Evolutionary conservation across 2,113 vertebrate genomes (phyloP).

Genomic region (Zapus hudsonius): DNA sequence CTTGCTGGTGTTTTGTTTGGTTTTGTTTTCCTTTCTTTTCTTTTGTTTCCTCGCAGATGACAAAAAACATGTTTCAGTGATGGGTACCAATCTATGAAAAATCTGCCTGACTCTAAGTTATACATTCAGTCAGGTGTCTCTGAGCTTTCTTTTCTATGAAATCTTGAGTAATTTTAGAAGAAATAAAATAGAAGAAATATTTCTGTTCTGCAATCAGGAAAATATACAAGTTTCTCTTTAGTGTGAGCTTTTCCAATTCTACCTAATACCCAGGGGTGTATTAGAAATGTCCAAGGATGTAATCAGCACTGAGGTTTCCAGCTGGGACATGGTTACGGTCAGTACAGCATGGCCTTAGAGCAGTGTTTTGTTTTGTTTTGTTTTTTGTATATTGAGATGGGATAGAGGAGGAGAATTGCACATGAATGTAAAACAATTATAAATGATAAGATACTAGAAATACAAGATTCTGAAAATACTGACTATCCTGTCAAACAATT

Average conservation of each 20-base stretch:
- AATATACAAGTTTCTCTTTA: background rate
- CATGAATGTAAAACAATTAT: background rate
- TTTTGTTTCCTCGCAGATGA: background rate
- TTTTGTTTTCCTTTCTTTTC: background rate
- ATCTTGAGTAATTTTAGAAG: background rate
- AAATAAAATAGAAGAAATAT: background rate
- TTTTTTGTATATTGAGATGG: background rate
- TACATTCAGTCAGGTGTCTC: background rate
- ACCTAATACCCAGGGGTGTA: background rate
- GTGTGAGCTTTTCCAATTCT: background rate
- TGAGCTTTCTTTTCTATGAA: conserved; percentile 2
- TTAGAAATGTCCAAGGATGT: background rate
- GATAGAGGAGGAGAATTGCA: background rate
- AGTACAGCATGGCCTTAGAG: background rate
- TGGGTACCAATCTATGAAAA: background rate
- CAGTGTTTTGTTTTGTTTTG: background rate
- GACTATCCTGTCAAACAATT: background rate
- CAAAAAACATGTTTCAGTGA: background rate
- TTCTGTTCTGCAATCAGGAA: background rate
- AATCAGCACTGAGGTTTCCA: background rate
- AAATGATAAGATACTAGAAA: background rate
- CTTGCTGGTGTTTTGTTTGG: background rate
- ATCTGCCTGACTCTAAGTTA: background rate
- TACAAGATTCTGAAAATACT: background rate
- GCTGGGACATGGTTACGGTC: background rate